A percentile compares a stretch with the other conserved stretches of the same genome.
phyloP scores from a whole-genome alignment of 2,888 invertebrate genomes.

The Chaitophorus viminalis region DNA sequence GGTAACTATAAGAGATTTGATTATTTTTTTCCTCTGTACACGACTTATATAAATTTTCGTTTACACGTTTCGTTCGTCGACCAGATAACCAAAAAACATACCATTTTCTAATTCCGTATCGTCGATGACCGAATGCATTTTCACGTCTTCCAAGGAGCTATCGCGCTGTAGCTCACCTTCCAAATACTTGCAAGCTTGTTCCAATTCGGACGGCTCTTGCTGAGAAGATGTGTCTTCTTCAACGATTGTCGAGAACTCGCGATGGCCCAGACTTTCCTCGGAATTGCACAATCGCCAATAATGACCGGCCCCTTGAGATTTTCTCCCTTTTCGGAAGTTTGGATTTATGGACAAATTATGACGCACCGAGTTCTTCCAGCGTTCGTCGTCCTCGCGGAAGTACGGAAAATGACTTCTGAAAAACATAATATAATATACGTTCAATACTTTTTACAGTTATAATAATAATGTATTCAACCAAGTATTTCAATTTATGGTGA shows the following conservation, averaged over 20 bases:
- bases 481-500: no score
- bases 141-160: slow-evolving; percentile 25
- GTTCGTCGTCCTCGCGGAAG: slow-evolving; percentile 88
- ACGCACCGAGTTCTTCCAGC: slow-evolving; percentile 92
- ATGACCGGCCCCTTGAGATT: slow-evolving; percentile 88
- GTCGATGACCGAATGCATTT: slow-evolving; percentile 24
- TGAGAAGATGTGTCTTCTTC: slow-evolving; percentile 39
- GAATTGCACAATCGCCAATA: slow-evolving; percentile 83
- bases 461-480: no score
- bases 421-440: slow-evolving; percentile 63
- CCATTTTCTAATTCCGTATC: slow-evolving; percentile 54
- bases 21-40: background rate
- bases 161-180: slow-evolving; percentile 46
- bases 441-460: no score
- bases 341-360: slow-evolving; percentile 93
- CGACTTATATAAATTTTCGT: background rate
- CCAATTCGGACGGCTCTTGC: slow-evolving; percentile 47
- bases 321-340: slow-evolving; percentile 87
- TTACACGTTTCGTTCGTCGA: background rate
- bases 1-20: background rate
- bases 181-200: slow-evolving; percentile 55
- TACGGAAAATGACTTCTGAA: slow-evolving; percentile 85
- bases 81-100: slow-evolving; percentile 46
- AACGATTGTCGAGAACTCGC: slow-evolving; percentile 5
- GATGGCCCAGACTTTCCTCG: slow-evolving; percentile 48